Evolutionary conservation across 2,113 vertebrate genomes (phyloP).

Genomic region (Uropsilus gracilis): DNA sequence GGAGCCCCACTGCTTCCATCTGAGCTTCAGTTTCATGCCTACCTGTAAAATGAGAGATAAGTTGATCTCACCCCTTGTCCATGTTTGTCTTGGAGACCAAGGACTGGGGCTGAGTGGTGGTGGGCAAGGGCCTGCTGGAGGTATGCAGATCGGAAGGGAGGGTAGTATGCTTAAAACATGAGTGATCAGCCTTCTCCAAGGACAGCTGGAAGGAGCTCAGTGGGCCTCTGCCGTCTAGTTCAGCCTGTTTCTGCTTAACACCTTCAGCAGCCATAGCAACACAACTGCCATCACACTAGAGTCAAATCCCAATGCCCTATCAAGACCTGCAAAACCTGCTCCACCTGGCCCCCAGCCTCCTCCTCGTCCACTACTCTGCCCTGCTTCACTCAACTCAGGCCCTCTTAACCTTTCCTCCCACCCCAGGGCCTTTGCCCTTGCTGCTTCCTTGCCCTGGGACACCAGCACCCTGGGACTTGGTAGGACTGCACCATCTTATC

Average conservation of each 20-base stretch:
- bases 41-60: neutral
- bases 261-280: neutral
- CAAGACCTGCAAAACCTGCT: neutral
- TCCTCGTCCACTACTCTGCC: rapidly evolving
- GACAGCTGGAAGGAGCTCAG: neutral
- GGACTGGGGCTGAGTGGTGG: neutral
- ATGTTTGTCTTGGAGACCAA: neutral
- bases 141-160: neutral
- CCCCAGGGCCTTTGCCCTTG: too few species aligned
- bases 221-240: neutral
- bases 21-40: neutral
- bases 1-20: neutral
- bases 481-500: neutral
- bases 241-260: neutral
- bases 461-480: neutral
- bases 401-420: too few species aligned
- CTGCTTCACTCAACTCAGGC: neutral
- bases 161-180: neutral
- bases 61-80: neutral
- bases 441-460: neutral
- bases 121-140: neutral
- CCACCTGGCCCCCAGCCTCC: neutral
- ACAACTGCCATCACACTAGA: neutral
- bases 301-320: neutral
- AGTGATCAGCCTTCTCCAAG: neutral